A percentile compares a stretch with the other conserved stretches of the same genome.
These are phyloP conservation scores for Aurelia aurita DNA, from an alignment of 30 jellyfish, hydroid and myxozoan genomes.

Conservation along the genomic window DNA sequence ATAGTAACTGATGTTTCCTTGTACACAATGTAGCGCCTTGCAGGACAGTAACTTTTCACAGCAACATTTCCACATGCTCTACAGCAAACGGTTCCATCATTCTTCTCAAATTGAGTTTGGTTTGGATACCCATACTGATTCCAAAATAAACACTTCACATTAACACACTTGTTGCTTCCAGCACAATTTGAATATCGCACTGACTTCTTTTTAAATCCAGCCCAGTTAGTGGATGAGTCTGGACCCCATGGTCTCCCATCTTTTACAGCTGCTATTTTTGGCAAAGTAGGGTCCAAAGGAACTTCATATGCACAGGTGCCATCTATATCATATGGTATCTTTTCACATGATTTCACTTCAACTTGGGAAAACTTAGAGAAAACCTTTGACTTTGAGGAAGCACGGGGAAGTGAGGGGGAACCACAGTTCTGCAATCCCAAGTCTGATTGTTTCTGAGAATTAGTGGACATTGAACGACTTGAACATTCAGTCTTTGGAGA, in stretches of 20 bases:
- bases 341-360: conserved; percentile 3
- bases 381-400: conserved; percentile 6
- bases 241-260: conserved; percentile 10
- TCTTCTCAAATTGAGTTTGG: conserved; percentile 19
- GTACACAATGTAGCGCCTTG: conserved; percentile 24
- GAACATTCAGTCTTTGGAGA: too few relatives aligned
- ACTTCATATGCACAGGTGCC: conserved; percentile 15
- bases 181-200: conserved; percentile 8
- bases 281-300: conserved; percentile 5
- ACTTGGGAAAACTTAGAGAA: conserved; percentile 4
- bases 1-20: conserved; percentile 7
- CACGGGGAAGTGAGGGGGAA: background rate
- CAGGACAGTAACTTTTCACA: background rate
- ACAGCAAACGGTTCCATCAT: conserved; percentile 4
- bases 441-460: too few relatives aligned
- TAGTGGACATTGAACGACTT: too few relatives aligned
- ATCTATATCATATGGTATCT: conserved; percentile 9
- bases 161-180: background rate
- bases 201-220: conserved; percentile 9
- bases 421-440: too few relatives aligned
- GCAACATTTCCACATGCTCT: background rate
- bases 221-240: conserved; percentile 16
- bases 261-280: conserved; percentile 10
- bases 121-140: conserved; percentile 12
- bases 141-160: conserved; percentile 3